phyloP scores from a whole-genome alignment of 2,888 invertebrate species.

The Digitonthophagus gazella region DNA sequence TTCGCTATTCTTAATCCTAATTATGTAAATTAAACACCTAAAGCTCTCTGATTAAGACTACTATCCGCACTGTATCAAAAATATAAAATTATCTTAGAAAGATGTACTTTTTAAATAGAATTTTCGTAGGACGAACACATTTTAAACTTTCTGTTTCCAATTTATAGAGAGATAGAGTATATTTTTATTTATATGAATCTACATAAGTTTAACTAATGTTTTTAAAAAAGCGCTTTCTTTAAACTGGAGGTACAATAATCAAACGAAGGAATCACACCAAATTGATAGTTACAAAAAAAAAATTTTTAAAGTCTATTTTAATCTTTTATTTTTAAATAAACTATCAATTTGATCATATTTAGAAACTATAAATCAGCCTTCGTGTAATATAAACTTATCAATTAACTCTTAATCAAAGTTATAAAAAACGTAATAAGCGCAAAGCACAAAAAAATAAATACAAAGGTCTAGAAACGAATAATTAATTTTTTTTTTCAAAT shows the following conservation, averaged over 20 bases:
- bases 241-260: not conserved
- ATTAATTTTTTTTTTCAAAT: slow-evolving; percentile 25
- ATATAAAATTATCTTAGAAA: slow-evolving; percentile 36
- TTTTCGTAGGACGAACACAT: slow-evolving; percentile 26
- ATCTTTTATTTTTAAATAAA: not conserved
- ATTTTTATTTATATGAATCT: not conserved
- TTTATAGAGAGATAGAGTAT: not conserved
- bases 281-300: too few species aligned
- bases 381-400: not conserved
- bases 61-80: slow-evolving; percentile 34
- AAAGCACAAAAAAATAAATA: slow-evolving; percentile 22
- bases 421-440: not conserved
- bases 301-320: not conserved
- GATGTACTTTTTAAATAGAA: slow-evolving; percentile 26
- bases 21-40: slow-evolving; percentile 29
- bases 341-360: not conserved
- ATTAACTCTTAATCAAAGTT: not conserved
- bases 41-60: slow-evolving; percentile 28
- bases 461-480: slow-evolving; percentile 17
- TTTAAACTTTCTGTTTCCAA: not conserved
- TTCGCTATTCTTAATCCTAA: slow-evolving; percentile 15
- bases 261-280: not conserved
- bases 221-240: not conserved
- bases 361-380: not conserved
- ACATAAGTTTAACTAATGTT: not conserved